Percentiles rank a stretch among this genome's conserved stretches.
Evolutionary conservation across 1,140 invertebrate species (phyloP).

Genomic region (Propsilocerus akamusi): DNA sequence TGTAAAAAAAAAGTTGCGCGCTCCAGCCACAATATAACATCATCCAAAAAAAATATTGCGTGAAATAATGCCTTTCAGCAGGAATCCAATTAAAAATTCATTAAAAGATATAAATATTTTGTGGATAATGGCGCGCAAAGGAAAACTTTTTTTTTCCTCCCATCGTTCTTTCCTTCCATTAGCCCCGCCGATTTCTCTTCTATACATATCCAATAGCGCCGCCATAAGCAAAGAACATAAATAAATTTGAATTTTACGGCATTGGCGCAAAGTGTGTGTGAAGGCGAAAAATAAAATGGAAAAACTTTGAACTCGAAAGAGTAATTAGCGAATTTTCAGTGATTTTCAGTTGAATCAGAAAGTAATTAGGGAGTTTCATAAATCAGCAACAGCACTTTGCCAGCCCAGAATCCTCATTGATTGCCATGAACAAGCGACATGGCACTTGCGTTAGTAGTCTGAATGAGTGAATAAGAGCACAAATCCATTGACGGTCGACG

Average conservation of each 20-base stretch:
- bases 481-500: too few relatives aligned
- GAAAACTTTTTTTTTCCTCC: neutral
- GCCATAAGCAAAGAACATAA: too few relatives aligned
- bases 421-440: neutral
- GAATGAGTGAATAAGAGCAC: too few relatives aligned
- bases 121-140: neutral
- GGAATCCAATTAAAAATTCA: conserved; percentile 4
- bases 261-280: too few relatives aligned
- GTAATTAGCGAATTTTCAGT: too few relatives aligned
- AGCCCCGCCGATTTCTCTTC: too few relatives aligned
- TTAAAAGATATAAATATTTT: conserved; percentile 3
- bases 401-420: neutral
- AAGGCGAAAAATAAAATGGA: neutral
- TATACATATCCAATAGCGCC: too few relatives aligned
- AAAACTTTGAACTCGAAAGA: neutral
- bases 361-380: too few relatives aligned
- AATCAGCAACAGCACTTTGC: too few relatives aligned
- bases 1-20: neutral
- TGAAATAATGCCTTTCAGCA: conserved; percentile 3
- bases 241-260: too few relatives aligned
- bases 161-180: neutral
- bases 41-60: conserved; percentile 2
- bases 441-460: neutral
- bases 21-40: too few relatives aligned
- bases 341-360: too few relatives aligned